Evolutionary conservation across 1,140 invertebrate species (phyloP).

Genomic region (Meloidogyne exigua): DNA sequence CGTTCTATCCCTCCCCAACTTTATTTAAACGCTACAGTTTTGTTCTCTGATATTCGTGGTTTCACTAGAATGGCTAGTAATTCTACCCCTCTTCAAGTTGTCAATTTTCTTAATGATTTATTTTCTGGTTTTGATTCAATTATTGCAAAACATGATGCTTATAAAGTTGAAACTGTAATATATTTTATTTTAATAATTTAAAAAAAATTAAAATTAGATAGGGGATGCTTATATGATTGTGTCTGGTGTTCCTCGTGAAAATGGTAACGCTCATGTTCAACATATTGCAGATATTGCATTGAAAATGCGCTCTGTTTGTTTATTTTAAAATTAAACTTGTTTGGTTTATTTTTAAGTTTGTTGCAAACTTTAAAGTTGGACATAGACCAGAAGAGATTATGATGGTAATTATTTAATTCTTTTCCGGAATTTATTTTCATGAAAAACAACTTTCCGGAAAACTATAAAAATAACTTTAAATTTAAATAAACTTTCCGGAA

Average conservation of each 20-base stretch:
- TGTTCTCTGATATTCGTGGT: slow-evolving; percentile 64
- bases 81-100: slow-evolving; percentile 62
- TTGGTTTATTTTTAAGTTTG: slow-evolving; percentile 69
- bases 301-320: slow-evolving; percentile 69
- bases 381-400: slow-evolving; percentile 78
- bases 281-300: slow-evolving; percentile 80
- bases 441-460: neutral
- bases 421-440: neutral
- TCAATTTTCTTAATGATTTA: slow-evolving; percentile 61
- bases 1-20: slow-evolving; percentile 64
- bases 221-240: slow-evolving; percentile 90
- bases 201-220: slow-evolving; percentile 66
- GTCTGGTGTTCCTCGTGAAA: slow-evolving; percentile 76
- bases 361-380: slow-evolving; percentile 82
- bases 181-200: neutral
- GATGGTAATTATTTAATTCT: slow-evolving; percentile 37
- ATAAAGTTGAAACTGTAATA: slow-evolving; percentile 52
- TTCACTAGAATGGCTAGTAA: slow-evolving; percentile 62
- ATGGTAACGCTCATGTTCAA: slow-evolving; percentile 71
- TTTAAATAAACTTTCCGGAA: neutral
- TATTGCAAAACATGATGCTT: slow-evolving; percentile 62
- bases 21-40: slow-evolving; percentile 65
- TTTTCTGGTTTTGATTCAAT: slow-evolving; percentile 62
- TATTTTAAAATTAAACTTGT: neutral
- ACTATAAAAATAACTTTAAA: neutral